These are phyloP conservation scores for Alethe castanea DNA, from an alignment of 2,113 vertebrate genomes.

Conservation along the genomic window DNA sequence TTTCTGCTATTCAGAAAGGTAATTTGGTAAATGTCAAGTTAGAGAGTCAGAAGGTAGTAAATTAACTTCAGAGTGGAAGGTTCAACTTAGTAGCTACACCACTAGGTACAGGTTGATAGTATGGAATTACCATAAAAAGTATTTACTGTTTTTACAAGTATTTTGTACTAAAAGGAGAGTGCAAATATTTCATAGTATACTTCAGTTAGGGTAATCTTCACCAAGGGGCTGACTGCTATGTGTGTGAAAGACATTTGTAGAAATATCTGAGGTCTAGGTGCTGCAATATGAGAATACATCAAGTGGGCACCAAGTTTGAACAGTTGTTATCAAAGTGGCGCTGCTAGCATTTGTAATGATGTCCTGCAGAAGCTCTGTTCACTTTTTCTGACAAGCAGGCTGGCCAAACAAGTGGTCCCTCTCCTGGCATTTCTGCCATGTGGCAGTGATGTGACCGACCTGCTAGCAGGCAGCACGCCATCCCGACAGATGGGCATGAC, in stretches of 20 bases:
- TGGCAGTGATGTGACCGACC: slow-evolving; percentile 46
- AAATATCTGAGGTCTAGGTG: background rate
- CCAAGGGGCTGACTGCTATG: background rate
- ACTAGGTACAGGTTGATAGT: background rate
- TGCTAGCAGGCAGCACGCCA: slow-evolving; percentile 48
- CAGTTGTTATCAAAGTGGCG: background rate
- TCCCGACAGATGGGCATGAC: slow-evolving; percentile 50
- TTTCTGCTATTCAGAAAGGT: background rate
- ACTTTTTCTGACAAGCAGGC: background rate
- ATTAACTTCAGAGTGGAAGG: background rate
- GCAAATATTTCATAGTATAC: background rate
- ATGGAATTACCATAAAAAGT: background rate
- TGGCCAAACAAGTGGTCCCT: background rate
- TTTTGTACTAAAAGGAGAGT: background rate
- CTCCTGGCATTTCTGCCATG: background rate
- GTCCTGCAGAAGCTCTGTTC: background rate
- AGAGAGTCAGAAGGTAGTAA: background rate
- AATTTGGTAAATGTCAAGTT: background rate
- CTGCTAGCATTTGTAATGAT: background rate
- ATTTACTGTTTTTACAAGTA: background rate
- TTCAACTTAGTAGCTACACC: background rate
- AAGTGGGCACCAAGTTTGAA: background rate
- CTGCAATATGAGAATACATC: background rate
- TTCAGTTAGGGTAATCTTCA: background rate
- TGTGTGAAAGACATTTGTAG: background rate